Conservation (phyloP, 1,140 invertebrate genomes). For the Ylistrum balloti region DNA sequence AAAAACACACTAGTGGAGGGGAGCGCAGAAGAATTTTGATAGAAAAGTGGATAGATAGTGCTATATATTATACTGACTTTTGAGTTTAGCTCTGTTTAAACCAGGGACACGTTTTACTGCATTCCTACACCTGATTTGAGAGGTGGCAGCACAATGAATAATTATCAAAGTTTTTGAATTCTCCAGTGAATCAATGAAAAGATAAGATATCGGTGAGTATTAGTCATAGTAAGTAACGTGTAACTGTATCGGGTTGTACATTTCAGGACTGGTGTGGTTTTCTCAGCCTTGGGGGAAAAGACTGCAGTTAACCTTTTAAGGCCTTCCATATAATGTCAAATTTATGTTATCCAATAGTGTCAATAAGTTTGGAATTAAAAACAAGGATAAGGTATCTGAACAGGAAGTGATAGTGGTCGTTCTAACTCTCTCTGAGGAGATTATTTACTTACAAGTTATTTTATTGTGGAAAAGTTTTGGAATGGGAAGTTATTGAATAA, state of each 20-base stretch:
- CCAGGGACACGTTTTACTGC: background rate
- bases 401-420: too few species aligned
- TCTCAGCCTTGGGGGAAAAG: background rate
- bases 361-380: conserved; percentile 17
- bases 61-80: background rate
- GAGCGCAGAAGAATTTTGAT: background rate
- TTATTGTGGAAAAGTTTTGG: too few species aligned
- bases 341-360: background rate
- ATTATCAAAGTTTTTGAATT: background rate
- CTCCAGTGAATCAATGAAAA: background rate
- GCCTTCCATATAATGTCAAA: background rate
- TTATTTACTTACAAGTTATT: too few species aligned
- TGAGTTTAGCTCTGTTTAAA: background rate
- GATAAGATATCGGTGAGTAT: background rate
- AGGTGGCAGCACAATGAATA: background rate
- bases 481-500: too few species aligned
- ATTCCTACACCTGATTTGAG: background rate
- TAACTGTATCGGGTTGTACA: background rate
- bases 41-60: background rate
- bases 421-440: too few species aligned
- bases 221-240: conserved; percentile 4
- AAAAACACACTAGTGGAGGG: background rate
- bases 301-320: background rate
- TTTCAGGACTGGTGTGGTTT: background rate
- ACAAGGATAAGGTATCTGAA: too few species aligned